phyloP scores from a whole-genome alignment of 1,140 invertebrate species.

The Drosophila littoralis region DNA sequence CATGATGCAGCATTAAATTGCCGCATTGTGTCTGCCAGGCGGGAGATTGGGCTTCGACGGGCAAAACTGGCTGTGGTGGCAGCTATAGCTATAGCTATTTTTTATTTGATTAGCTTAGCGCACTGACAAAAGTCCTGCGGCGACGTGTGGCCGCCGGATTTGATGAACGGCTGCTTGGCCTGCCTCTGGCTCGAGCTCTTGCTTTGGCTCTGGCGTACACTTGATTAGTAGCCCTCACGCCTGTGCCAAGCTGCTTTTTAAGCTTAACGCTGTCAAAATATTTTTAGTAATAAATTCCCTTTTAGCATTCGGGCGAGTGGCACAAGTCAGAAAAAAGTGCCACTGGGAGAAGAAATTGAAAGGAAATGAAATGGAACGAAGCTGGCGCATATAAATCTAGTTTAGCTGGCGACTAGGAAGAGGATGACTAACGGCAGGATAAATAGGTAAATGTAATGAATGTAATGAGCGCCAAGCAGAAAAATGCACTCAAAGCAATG shows the following conservation, averaged over 20 bases:
- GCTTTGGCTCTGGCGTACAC: conserved; percentile 37
- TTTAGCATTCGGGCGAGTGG: conserved; percentile 46
- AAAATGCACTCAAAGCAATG: not conserved
- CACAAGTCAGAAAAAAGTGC: conserved; percentile 14
- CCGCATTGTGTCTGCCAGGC: conserved; percentile 79
- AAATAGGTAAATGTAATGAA: conserved; percentile 7
- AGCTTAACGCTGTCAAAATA: conserved; percentile 81
- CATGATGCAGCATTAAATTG: conserved; percentile 84
- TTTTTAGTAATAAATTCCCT: conserved; percentile 80
- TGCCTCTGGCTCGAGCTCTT: conserved; percentile 9
- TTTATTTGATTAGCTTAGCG: conserved; percentile 84
- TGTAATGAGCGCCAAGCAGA: not conserved
- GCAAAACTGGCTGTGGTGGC: not conserved
- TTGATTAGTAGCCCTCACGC: conserved; percentile 71
- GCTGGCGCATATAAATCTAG: conserved; percentile 30
- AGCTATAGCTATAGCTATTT: conserved; percentile 54
- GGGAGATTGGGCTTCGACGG: conserved; percentile 46
- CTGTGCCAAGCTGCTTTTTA: conserved; percentile 58
- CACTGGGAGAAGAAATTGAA: conserved; percentile 33
- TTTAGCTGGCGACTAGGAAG: conserved; percentile 6
- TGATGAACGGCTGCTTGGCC: conserved; percentile 71
- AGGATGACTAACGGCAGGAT: conserved; percentile 1
- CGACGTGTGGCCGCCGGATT: conserved; percentile 76
- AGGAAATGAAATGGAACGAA: conserved; percentile 60
- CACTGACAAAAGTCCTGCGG: conserved; percentile 64